Percentiles rank a stretch among this genome's conserved stretches.
Conservation (phyloP, 1,140 invertebrate species). For the Trichomalopsis sarcophagae region DNA sequence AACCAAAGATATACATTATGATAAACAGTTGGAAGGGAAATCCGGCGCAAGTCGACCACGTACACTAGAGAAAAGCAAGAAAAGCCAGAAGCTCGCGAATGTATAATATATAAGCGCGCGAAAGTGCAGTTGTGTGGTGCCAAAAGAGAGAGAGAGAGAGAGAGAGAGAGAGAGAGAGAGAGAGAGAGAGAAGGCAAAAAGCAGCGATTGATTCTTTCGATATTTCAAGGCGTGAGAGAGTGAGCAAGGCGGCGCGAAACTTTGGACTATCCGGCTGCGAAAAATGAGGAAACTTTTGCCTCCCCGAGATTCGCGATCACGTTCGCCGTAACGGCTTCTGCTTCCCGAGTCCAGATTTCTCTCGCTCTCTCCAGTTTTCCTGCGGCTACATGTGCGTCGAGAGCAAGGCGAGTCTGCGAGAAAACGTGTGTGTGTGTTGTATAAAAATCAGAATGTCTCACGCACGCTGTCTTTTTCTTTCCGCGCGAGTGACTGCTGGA, state of each 20-base stretch:
- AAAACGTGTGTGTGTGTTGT: not conserved
- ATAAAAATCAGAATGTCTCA: not conserved
- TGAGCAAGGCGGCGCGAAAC: conserved; percentile 52
- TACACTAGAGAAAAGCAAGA: conserved; percentile 15
- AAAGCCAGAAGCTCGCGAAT: conserved; percentile 40
- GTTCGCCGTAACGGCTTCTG: conserved; percentile 64
- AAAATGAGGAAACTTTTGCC: conserved; percentile 73
- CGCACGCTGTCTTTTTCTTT: not conserved
- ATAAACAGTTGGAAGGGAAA: conserved; percentile 47
- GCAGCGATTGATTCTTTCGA: conserved; percentile 70
- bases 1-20: conserved; percentile 42
- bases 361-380: not conserved
- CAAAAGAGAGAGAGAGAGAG: not conserved
- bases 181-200: conserved; percentile 41
- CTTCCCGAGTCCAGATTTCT: conserved; percentile 56
- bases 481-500: not conserved
- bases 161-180: too few species aligned
- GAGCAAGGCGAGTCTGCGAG: not conserved
- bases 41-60: conserved; percentile 15
- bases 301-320: conserved; percentile 64
- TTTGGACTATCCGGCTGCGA: conserved; percentile 63
- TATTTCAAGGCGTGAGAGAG: conserved; percentile 61
- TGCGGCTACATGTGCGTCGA: not conserved
- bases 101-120: conserved; percentile 46
- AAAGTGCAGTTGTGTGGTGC: conserved; percentile 36